Percentiles rank a stretch among this genome's conserved stretches.
Conservation (phyloP, 2,113 vertebrate species). For the Scophthalmus maximus region DNA sequence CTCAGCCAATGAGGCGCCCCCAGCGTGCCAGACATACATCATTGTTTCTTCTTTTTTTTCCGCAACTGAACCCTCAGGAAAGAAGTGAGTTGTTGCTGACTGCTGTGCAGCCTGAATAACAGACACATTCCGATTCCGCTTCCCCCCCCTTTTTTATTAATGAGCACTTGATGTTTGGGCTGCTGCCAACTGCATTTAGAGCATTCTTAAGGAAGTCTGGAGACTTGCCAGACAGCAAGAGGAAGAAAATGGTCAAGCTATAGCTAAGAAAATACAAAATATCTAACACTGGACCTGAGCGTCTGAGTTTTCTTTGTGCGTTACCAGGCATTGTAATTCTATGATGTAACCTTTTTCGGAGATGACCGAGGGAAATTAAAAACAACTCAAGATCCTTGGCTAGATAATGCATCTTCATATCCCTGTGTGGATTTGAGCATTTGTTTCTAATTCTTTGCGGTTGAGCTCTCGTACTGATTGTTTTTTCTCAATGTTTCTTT, state of each 20-base stretch:
- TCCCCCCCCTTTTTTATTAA: conserved; percentile 87
- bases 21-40: conserved; percentile 89
- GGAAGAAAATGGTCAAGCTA: conserved; percentile 87
- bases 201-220: conserved; percentile 91
- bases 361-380: conserved; percentile 30
- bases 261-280: conserved; percentile 79
- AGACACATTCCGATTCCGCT: conserved; percentile 87
- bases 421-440: conserved; percentile 19
- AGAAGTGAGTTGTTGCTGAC: conserved; percentile 86
- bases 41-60: conserved; percentile 87
- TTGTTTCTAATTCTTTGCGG: conserved; percentile 75
- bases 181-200: conserved; percentile 93
- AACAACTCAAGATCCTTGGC: conserved; percentile 31
- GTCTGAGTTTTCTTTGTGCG: conserved; percentile 29
- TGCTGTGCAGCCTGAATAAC: conserved; percentile 88
- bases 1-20: conserved; percentile 90
- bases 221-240: conserved; percentile 87
- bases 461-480: conserved; percentile 39
- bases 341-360: conserved; percentile 40
- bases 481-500: conserved; percentile 51
- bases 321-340: conserved; percentile 13
- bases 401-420: conserved; percentile 30
- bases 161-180: conserved; percentile 93
- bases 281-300: conserved; percentile 26
- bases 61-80: conserved; percentile 86